Base-by-base conservation (phyloP, 2,797 vertebrate species). In the Euphonia xanthogaster region DNA sequence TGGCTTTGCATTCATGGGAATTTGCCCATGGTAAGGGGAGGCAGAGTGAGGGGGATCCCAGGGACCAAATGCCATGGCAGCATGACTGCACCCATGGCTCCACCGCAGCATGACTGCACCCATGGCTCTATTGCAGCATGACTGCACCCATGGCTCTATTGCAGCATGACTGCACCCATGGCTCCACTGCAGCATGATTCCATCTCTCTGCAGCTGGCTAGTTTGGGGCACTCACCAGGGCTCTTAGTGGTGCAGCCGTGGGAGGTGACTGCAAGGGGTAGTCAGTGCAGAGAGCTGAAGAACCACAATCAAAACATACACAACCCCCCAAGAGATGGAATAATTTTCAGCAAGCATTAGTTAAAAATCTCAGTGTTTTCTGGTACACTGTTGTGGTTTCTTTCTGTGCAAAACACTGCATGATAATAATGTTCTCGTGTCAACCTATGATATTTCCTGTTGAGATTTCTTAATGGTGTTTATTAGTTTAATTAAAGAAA, bases 401-500 rank as follows among this genome's bases (percentile, higher is more conserved):
- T 74, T 85, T 66, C 67, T 76, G 6, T 44, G 24, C 44, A 22
- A 84, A 86, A 78, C 14, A 21, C 33, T 70, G 55, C 33, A 24
- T 87, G 44, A 28, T 71, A 76, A 42, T 24, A 65, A 88, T 65
- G n/a, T 87, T 79, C 35, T 89, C 82, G 14, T 80, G 68, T 63
- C 39, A 82, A 44, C 71, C 71, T 55, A 6, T 66, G 60, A 22
- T 67, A 86, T 35, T 61, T 50, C 60, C 48, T 70, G 40, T 88
- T 92, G 86, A 87, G 88, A 79, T 82, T 76, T 87, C 65, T 67
- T 79, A 82, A 65, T 76, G 40, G 30, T 50, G 30, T 75, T 92
- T 88, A 80, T 94, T 87, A 93, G 73, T 88, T 81, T 93, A 76
- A 91, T 89, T 91, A 58, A 70, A 76, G 51, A 86, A 94, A 66